Evolutionary conservation across 2,113 vertebrate genomes (phyloP).

Genomic region (Anhinga anhinga): DNA sequence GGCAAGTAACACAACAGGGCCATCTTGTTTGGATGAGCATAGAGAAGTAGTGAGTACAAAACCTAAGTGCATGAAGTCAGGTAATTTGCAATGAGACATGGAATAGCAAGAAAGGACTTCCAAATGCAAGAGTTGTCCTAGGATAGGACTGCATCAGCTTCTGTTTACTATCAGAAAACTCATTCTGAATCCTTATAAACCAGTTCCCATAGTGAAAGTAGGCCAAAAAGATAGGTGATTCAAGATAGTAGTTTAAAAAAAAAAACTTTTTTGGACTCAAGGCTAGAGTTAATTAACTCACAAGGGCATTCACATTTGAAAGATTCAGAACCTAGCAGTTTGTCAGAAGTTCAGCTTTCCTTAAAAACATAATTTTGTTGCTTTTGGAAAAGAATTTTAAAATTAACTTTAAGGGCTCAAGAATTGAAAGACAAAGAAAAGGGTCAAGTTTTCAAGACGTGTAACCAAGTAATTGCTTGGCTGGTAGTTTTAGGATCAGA

Average conservation of each 20-base stretch:
- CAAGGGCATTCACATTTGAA: background rate
- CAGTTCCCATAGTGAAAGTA: background rate
- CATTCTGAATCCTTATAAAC: background rate
- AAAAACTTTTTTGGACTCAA: background rate
- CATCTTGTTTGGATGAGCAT: background rate
- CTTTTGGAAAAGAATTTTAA: background rate
- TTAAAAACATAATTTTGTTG: background rate
- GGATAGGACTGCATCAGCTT: background rate
- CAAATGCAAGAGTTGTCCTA: background rate
- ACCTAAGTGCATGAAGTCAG: background rate
- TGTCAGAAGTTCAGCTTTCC: background rate
- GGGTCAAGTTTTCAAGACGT: background rate
- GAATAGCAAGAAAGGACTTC: background rate
- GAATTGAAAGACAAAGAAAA: background rate
- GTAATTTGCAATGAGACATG: background rate
- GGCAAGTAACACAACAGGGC: background rate
- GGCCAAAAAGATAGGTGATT: background rate
- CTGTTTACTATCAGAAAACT: background rate
- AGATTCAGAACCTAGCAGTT: background rate
- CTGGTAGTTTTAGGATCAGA: background rate
- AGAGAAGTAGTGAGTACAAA: background rate
- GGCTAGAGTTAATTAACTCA: background rate
- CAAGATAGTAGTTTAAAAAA: background rate
- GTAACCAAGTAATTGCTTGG: background rate
- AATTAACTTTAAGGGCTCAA: background rate